Conservation (phyloP, 2,888 invertebrate genomes). For the Phaedon cochleariae region DNA sequence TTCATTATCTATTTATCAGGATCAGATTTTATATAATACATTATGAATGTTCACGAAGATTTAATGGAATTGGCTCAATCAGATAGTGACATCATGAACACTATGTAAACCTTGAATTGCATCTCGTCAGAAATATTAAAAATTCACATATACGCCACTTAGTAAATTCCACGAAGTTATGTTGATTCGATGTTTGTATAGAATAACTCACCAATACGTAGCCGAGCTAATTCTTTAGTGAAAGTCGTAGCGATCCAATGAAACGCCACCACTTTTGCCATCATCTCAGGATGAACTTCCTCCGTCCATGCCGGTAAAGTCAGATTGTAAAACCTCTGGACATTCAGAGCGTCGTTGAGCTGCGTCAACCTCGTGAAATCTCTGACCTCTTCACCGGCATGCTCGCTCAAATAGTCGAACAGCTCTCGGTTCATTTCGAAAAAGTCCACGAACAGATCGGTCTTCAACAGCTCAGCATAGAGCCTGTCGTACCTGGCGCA, state of each 20-base stretch:
- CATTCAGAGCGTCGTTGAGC: constrained; percentile 70
- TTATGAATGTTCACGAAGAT: no score
- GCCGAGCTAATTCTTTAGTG: not conserved
- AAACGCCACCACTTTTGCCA: not conserved
- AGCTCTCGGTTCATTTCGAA: constrained; percentile 65
- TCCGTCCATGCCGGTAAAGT: constrained; percentile 43
- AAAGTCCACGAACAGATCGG: constrained; percentile 5
- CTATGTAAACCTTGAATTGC: no score
- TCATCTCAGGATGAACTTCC: constrained; percentile 66
- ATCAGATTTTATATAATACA: no score
- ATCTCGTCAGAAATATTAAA: no score
- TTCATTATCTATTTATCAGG: no score
- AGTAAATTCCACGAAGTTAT: no score
- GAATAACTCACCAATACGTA: not conserved
- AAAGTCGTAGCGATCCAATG: not conserved
- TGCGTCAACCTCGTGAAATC: constrained; percentile 60
- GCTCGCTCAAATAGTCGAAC: constrained; percentile 69
- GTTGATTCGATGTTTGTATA: no score
- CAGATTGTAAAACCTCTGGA: constrained; percentile 70
- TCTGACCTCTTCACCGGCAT: constrained; percentile 67
- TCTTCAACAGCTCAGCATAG: constrained; percentile 6
- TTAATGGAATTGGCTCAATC: no score
- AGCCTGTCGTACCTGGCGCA: constrained; percentile 23
- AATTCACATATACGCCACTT: no score
- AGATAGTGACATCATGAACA: no score